A percentile compares a stretch with the other conserved stretches of the same genome.
These are phyloP conservation scores for Rhea americana DNA, from an alignment of 2,113 vertebrate genomes.

Conservation along the genomic window DNA sequence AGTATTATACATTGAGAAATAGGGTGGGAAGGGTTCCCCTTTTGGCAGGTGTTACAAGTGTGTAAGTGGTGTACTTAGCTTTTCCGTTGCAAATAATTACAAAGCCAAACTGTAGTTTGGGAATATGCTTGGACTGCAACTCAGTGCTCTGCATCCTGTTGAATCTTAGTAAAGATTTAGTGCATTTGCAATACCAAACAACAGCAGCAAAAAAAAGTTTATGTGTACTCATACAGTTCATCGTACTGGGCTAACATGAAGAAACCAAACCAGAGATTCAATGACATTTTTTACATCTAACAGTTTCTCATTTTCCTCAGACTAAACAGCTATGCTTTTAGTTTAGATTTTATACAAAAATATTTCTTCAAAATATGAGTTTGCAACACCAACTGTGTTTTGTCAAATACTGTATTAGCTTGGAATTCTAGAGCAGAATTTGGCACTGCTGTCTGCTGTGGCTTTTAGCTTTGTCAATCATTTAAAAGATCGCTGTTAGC, in stretches of 20 bases:
- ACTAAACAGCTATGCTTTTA: not conserved
- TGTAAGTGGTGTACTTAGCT: not conserved
- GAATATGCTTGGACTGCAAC: not conserved
- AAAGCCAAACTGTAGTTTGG: accelerated
- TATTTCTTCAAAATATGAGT: not conserved
- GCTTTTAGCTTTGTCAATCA: conserved; percentile 33
- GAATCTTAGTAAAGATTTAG: not conserved
- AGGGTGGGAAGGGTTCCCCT: not conserved
- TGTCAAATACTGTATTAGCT: conserved; percentile 26
- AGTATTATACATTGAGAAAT: not conserved
- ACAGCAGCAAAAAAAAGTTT: not conserved
- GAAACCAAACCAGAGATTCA: not conserved
- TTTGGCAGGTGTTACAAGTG: not conserved
- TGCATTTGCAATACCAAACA: not conserved
- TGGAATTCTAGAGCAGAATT: conserved; percentile 19
- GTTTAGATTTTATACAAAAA: not conserved
- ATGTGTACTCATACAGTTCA: accelerated
- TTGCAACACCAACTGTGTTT: conserved; percentile 29
- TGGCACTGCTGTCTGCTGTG: not conserved
- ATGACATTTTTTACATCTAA: not conserved
- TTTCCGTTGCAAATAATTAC: not conserved
- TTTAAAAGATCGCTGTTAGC: not conserved
- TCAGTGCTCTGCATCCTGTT: not conserved
- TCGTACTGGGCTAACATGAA: not conserved
- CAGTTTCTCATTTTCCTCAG: not conserved